These are phyloP conservation scores for Oikopleura dioica DNA, from an alignment of 23 tunicate species.

Conservation along the genomic window DNA sequence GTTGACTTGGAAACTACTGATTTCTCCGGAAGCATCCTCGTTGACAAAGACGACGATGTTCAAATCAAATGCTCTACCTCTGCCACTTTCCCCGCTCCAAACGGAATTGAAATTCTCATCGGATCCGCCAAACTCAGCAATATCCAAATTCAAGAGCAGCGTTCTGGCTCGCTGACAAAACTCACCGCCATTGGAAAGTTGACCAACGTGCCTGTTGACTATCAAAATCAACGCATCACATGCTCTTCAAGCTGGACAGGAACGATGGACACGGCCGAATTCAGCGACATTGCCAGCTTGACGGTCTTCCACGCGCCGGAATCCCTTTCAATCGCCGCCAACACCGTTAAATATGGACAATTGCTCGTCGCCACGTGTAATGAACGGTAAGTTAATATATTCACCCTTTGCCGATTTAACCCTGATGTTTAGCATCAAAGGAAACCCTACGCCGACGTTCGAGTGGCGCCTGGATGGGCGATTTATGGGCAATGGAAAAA, in stretches of 20 bases:
- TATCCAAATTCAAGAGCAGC: not conserved
- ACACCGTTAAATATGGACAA: not conserved
- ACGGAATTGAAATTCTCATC: not conserved
- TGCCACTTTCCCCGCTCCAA: not conserved
- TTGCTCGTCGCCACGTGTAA: not conserved
- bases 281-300: not conserved
- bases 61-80: not conserved
- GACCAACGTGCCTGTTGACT: not conserved
- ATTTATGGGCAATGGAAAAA: not conserved
- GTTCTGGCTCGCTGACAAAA: no score
- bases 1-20: not conserved
- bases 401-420: no score
- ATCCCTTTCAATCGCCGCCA: not conserved
- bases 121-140: not conserved
- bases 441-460: not conserved
- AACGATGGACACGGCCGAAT: not conserved
- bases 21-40: not conserved
- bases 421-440: no score
- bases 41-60: not conserved
- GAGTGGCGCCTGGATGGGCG: not conserved
- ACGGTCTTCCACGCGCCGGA: not conserved
- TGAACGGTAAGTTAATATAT: no score
- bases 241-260: not conserved
- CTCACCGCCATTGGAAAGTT: not conserved
- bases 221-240: not conserved